Evolutionary conservation across 30 jellyfish, hydroid and myxozoan genomes (phyloP), one percentile per base, ranked within the genome.

Genomic region (Aurelia aurita): DNA sequence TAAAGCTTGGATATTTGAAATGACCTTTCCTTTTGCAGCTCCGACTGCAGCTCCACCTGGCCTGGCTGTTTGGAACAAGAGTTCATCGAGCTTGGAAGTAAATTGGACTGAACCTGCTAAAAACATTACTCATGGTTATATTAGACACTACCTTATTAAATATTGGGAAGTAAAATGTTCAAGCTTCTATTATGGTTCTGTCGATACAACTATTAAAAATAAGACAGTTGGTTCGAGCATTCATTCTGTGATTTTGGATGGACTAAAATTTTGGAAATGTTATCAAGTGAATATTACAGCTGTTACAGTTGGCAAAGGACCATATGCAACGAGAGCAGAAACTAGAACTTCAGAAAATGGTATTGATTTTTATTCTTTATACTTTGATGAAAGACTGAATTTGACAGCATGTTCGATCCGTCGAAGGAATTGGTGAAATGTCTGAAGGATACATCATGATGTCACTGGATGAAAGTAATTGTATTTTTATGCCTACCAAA

Each of bases 341-440:
- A 44, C 45, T 19, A 69, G 81, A 39, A 69, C 81, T 16, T n/a
- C 25, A 7, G 81, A 69, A 39, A 69, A 69, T 19, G 81, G 81
- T 69, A 34, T 35, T 35, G 11, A 35, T 35, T 35, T 35, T 35
- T 6, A 35, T 35, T 35, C 10, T 35, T 35, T 0, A 35, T 35
- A 5, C 11, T 35, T 35, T 35, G 47, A 35, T 35, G 47, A 35
- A 35, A 6, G 5, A 11, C 4, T 6, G 11, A 6, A 3, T 35
- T 6, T 35, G 8, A 2, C 47, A 35, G 8, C 47, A 6, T 35
- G 47, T 5, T 35, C 11, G 47, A 9, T 35, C 47, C 47, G 11
- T 35, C 47, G 5, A 35, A 35, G 47, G 10, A 35, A 35, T 2
- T 5, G 10, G 3, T 35, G 47, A 35, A 35, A 39, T 5, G 51